Evolutionary conservation across 2,888 invertebrate species (phyloP).

Genomic region (Fabriciana adippe): DNA sequence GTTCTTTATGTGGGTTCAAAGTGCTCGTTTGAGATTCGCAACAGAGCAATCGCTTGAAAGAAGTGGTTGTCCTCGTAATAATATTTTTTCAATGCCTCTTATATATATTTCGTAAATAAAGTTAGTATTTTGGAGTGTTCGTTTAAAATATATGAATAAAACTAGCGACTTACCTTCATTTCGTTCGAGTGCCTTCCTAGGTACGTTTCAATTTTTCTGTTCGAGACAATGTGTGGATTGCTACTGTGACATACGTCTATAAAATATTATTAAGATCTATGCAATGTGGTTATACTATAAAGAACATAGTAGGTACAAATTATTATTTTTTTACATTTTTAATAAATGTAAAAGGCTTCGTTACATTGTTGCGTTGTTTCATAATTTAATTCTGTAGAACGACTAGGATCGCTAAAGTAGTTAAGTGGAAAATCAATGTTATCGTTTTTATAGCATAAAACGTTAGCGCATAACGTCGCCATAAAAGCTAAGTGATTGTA

Average conservation of each 20-base stretch:
- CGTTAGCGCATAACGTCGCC: conserved; percentile 32
- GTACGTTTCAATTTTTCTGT: too few relatives aligned
- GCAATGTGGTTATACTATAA: too few relatives aligned
- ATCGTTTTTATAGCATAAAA: conserved; percentile 31
- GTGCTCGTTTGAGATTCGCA: conserved; percentile 4
- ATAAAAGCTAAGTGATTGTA: conserved; percentile 36
- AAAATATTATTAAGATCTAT: too few relatives aligned
- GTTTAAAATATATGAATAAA: too few relatives aligned
- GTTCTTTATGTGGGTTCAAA: conserved; percentile 15
- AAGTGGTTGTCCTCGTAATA: conserved; percentile 6
- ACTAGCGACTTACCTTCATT: too few relatives aligned
- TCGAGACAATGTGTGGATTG: too few relatives aligned
- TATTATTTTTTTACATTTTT: too few relatives aligned
- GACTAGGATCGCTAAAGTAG: neutral
- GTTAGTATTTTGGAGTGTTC: neutral
- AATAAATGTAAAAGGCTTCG: too few relatives aligned
- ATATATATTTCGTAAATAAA: neutral
- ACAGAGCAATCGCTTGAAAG: conserved; percentile 14
- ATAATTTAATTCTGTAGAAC: neutral
- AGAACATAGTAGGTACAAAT: too few relatives aligned
- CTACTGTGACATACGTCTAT: too few relatives aligned
- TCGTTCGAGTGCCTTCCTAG: too few relatives aligned
- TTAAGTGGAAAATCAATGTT: conserved; percentile 33
- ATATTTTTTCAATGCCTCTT: conserved; percentile 17
- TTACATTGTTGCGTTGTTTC: too few relatives aligned